These are phyloP conservation scores for Corynorhinus townsendii DNA, from an alignment of 2,113 vertebrate species.

Conservation along the genomic window DNA sequence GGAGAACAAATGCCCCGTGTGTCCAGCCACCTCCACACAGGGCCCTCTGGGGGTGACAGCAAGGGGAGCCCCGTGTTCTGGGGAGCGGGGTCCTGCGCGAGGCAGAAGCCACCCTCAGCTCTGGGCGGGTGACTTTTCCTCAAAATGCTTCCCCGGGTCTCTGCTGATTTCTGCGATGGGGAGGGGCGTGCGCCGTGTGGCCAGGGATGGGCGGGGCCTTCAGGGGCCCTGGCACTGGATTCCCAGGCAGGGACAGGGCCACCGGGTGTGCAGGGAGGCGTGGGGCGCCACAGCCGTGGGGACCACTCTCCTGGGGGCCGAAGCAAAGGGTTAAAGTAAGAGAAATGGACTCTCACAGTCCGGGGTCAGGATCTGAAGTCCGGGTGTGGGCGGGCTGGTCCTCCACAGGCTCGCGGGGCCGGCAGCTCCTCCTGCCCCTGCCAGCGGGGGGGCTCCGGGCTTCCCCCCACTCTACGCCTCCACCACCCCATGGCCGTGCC, in stretches of 20 bases:
- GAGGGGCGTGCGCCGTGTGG: neutral
- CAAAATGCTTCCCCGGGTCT: accelerated
- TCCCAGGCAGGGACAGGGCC: neutral
- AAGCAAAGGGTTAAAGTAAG: too few relatives aligned
- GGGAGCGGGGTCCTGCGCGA: neutral
- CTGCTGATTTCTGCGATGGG: neutral
- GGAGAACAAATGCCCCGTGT: accelerated
- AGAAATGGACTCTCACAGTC: accelerated
- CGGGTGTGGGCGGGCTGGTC: accelerated
- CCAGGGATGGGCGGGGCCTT: accelerated
- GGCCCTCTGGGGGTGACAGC: accelerated
- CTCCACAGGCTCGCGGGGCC: accelerated
- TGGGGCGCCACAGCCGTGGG: neutral
- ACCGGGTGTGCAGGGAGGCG: accelerated
- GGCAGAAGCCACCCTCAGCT: accelerated
- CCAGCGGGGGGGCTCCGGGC: accelerated
- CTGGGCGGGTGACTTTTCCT: accelerated
- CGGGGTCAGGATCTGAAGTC: too few relatives aligned
- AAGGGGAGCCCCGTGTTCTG: neutral
- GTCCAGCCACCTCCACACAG: too few relatives aligned
- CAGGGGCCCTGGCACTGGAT: neutral
- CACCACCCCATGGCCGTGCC: accelerated
- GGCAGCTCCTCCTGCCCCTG: neutral
- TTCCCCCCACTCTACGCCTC: accelerated
- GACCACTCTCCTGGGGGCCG: neutral